Base-by-base conservation (phyloP, 2,113 vertebrate species). In the Nothobranchius kuhntae region DNA sequence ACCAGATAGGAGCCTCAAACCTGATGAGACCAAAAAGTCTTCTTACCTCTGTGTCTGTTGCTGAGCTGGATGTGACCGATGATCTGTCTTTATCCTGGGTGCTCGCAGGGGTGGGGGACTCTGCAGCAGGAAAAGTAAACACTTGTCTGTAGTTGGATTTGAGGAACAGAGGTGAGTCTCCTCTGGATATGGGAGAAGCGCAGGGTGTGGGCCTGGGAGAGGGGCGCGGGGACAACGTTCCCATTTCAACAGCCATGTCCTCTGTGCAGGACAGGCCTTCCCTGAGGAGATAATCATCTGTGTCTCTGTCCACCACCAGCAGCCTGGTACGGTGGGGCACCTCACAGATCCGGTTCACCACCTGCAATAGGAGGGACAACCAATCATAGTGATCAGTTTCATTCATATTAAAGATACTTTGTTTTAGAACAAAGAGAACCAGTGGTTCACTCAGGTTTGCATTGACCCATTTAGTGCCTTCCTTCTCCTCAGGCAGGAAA, bases 241-340 rank as follows among this genome's bases (percentile, higher is more conserved):
- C 92, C 91, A 90, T 92, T 75, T 93, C 91, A 1, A 95, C 84
- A 0, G 91, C 95, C 86, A 94, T 91, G 63, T 94, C 93, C 75
- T 97, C 95, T 0, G 94, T 95, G 88, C 94, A 95, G 0, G 93
- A 90, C 62, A 96, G 89, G 48, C 90, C 90, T 48, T 87, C 87
- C 68, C 92, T 92, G 52, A 51, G 89, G 40, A 98, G 93, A 81
- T 92, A 92, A 12, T 96, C 95, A 0, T 99, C 96, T 0, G 96
- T 96, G 59, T 95, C 95, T 68, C 93, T 89, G 91, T 98, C 96
- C 75, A 97, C 94, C 87, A 99, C 95, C 38, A 99, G 91, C 81
- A 99, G 58, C 17, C 91, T 83, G 0, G 96, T 98, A 79, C 96
- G 94, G 0, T 94, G 82, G 58, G 96, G 89, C 71, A 96, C 87